These are phyloP conservation scores for Zaprionus obscuricornis DNA, from an alignment of 2,888 invertebrate species.

Conservation along the genomic window DNA sequence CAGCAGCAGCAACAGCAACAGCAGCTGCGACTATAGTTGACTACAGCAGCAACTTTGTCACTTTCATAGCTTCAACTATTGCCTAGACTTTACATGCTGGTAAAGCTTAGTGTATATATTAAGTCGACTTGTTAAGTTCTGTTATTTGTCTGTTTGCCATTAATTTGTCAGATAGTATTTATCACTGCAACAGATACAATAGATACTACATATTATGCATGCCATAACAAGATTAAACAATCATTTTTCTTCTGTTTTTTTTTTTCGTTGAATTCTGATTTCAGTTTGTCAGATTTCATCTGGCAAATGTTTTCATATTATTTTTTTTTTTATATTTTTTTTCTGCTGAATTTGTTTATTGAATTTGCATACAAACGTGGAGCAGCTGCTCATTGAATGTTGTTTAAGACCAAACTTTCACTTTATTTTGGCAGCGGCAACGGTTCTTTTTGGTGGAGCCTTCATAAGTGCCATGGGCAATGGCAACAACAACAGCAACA, in stretches of 20 bases:
- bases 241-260: no score
- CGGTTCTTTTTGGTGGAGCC: constrained; percentile 63
- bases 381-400: no score
- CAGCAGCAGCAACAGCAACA: constrained; percentile 12
- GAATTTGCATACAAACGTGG: constrained; percentile 64
- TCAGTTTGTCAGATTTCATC: constrained; percentile 47
- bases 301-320: no score
- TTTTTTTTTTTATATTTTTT: constrained; percentile 57
- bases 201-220: constrained; percentile 22
- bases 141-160: constrained; percentile 49
- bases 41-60: constrained; percentile 58
- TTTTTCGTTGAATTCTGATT: constrained; percentile 43
- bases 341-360: constrained; percentile 56
- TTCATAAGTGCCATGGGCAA: constrained; percentile 41
- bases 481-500: constrained; percentile 19
- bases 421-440: constrained; percentile 72
- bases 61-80: constrained; percentile 29
- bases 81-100: no score
- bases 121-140: no score
- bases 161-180: constrained; percentile 59
- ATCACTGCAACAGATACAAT: constrained; percentile 38
- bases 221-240: constrained; percentile 29
- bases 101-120: no score
- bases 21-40: constrained; percentile 13
- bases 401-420: constrained; percentile 61